phyloP scores from a whole-genome alignment of 2,888 invertebrate genomes.

The Lingula anatina region DNA sequence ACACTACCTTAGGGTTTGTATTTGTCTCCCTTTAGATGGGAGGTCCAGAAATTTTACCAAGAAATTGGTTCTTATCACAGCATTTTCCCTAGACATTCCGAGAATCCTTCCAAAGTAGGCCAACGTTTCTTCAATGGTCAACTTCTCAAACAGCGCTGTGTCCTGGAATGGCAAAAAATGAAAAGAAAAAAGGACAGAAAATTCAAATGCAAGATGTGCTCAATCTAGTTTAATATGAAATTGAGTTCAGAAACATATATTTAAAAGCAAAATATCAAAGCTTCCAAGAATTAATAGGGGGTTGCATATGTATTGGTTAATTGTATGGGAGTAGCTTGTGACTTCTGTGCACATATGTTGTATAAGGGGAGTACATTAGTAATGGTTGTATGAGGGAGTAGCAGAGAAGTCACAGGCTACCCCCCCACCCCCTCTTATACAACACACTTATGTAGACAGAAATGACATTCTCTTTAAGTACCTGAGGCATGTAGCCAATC shows the following conservation, averaged over 20 bases:
- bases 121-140: slow-evolving; percentile 91
- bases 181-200: neutral
- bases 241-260: too few relatives aligned
- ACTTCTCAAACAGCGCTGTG: slow-evolving; percentile 54
- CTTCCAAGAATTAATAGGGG: too few relatives aligned
- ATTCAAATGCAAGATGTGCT: neutral
- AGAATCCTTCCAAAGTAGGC: slow-evolving; percentile 95
- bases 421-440: too few relatives aligned
- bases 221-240: too few relatives aligned
- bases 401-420: too few relatives aligned
- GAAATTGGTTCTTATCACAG: slow-evolving; percentile 75
- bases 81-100: slow-evolving; percentile 78
- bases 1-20: slow-evolving; percentile 73
- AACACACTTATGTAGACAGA: too few relatives aligned
- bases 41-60: slow-evolving; percentile 84
- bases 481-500: slow-evolving; percentile 97
- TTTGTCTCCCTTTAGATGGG: slow-evolving; percentile 76
- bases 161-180: slow-evolving; percentile 26
- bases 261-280: too few relatives aligned
- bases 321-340: too few relatives aligned
- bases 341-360: too few relatives aligned
- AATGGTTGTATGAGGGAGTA: too few relatives aligned
- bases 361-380: too few relatives aligned
- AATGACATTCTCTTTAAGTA: slow-evolving; percentile 17
- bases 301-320: too few relatives aligned